Base-by-base conservation (phyloP, 2,888 invertebrate species). In the Linnaemya tessellans region DNA sequence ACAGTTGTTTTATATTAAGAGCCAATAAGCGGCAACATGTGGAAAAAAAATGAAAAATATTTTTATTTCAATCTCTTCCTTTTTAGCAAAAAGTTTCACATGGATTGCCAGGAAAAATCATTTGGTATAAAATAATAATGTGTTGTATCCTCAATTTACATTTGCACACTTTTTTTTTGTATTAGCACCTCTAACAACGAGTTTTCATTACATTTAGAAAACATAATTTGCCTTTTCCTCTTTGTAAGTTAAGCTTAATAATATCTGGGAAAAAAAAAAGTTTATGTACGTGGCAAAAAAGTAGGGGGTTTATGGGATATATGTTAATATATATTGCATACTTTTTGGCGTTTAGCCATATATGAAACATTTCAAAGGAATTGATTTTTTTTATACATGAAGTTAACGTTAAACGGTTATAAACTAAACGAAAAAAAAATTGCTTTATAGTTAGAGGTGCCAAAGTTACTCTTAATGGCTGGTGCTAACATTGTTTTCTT, bases 271-370 rank as follows among this genome's bases (percentile, higher is more conserved):
- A n/a, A n/a, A n/a, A n/a, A n/a, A 18, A 35, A 22, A 1, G 22
- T 41, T 30, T 18, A 30, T 43, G 11, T 25, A 41, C 13, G 22
- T 20, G 15, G n/a, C 15, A 25, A 22, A n/a, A 13, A 18, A 71
- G 25, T 5, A 30, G 18, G 38, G 38, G 56, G 1, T 43, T 41
- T 18, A 8, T 13, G 3, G 7, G 56, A 7, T 18, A 71, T 43
- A 43, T 71, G 38, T 25, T 71, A 43, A 71, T 54, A 7, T 56
- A 3, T 46, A 35, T 46, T 56, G 75, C 67, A 68, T 54, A 64
- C 62, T 58, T 80, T 84, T 84, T 84, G 84, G 80, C 84, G 43
- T 77, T 80, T 56, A 84, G 84, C 80, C 84, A 84, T 77, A 56
- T 80, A 41, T 38, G 60, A 67, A 77, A 71, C 75, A 80, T 84